Conservation (phyloP, 2,113 vertebrate species). For the Archilochus colubris region DNA sequence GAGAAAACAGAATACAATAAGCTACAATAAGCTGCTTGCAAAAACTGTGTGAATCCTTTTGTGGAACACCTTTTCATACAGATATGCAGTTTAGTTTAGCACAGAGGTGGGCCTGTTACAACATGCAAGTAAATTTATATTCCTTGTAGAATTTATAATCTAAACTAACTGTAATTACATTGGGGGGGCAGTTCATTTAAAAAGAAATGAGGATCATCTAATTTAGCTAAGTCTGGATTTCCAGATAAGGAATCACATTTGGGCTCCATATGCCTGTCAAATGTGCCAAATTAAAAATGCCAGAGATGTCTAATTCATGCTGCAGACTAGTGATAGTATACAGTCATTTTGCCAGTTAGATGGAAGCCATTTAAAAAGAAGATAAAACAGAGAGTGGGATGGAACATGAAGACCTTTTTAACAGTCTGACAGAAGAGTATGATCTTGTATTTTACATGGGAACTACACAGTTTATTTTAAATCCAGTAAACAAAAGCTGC, state of each 20-base stretch:
- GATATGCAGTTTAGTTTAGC: background rate
- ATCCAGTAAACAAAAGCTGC: background rate
- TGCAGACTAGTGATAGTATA: background rate
- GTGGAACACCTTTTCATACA: background rate
- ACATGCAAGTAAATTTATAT: background rate
- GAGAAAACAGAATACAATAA: background rate
- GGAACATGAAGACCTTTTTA: background rate
- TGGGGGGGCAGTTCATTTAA: background rate
- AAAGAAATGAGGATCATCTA: background rate
- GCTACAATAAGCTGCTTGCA: background rate
- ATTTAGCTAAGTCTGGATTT: constrained; percentile 18
- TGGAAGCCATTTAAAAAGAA: background rate
- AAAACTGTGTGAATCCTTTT: background rate
- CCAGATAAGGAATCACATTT: background rate
- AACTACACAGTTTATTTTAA: background rate
- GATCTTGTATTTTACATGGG: background rate
- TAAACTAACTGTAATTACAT: background rate
- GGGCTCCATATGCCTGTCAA: background rate
- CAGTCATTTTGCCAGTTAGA: background rate
- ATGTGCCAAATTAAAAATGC: background rate
- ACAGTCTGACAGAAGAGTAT: background rate
- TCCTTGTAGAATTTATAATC: background rate
- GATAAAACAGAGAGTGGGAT: background rate
- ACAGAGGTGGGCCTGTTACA: background rate
- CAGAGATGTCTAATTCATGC: background rate